Base-by-base conservation (phyloP, 64 coral and sea anemone genomes). In the Anthopleura sola region DNA sequence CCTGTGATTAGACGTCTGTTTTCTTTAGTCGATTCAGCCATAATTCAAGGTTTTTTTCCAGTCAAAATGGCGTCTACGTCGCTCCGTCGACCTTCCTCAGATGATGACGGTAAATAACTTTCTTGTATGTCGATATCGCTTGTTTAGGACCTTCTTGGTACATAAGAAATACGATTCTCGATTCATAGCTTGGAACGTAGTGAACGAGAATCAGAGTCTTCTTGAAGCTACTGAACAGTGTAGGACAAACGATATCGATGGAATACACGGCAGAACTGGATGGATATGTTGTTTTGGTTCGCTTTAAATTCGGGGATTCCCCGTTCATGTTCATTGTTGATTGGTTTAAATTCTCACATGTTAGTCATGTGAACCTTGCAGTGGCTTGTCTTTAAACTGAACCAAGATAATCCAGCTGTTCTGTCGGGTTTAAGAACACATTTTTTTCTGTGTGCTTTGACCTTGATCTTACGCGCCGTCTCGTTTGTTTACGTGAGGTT, bases 81-180 rank as follows among this genome's bases (percentile, higher is more conserved):
- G 13, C 13, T 71, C 31, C 0, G 9, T 71, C n/a, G n/a, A n/a
- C 0, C 28, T 71, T 62, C 8, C 12, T 34, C 23, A 71, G 11
- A 12, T 12, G 31, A 71, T 34, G 3, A 28, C 66, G n/a, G 11
- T 14, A 28, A 32, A 62, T 62, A 77, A 37, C 17, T 79, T 79
- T 79, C 37, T 47, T 79, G 36, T 38, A n/a, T 79, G 37, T 79
- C 76, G 76, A 79, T 44, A 79, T 24, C 44, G 44, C 24, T 79
- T 48, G 75, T 19, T 19, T 77, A 21, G 37, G 21, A 46, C 36
- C 29, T 28, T 66, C 14, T 28, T 36, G 9, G 66, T 34, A 79
- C 18, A 48, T 6, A 33, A 15, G 18, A 46, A 0, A 2, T 20
- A 46, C 75, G 38, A 19, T 20, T 24, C 17, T 46, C 36, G 14